A percentile compares a stretch with the other conserved stretches of the same genome.
Evolutionary conservation across 2,888 invertebrate genomes (phyloP).

Genomic region (Drosophila conformis): DNA sequence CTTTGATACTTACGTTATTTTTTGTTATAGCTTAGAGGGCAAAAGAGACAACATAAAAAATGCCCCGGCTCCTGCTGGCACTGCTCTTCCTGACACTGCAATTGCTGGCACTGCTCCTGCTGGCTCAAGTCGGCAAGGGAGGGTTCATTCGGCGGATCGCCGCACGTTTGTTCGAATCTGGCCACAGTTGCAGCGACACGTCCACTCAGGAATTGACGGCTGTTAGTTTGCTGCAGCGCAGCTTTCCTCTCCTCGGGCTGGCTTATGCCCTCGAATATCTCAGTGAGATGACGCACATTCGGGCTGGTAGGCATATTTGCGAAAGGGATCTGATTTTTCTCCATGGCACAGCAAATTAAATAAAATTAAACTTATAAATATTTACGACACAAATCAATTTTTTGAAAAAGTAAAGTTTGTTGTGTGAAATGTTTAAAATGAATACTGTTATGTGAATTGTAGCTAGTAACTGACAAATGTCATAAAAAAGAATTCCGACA

Average conservation of each 20-base stretch:
- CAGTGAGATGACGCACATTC: conserved; percentile 17
- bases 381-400: background rate
- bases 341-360: background rate
- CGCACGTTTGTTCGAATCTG: conserved; percentile 23
- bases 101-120: too few relatives aligned
- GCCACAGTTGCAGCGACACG: conserved; percentile 19
- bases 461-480: background rate
- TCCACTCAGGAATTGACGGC: background rate
- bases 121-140: too few relatives aligned
- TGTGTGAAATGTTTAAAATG: background rate
- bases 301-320: background rate
- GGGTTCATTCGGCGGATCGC: background rate
- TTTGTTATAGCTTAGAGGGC: background rate
- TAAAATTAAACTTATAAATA: background rate
- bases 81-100: too few relatives aligned
- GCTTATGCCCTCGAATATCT: conserved; percentile 26
- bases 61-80: accelerated
- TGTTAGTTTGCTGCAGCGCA: background rate
- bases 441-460: background rate
- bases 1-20: background rate
- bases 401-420: background rate
- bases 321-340: background rate
- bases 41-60: background rate
- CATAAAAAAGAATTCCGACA: background rate
- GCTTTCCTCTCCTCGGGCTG: background rate